Evolutionary conservation across 2,888 invertebrate species (phyloP), one percentile per base, ranked within the genome.

Genomic region (Griposia aprilina): DNA sequence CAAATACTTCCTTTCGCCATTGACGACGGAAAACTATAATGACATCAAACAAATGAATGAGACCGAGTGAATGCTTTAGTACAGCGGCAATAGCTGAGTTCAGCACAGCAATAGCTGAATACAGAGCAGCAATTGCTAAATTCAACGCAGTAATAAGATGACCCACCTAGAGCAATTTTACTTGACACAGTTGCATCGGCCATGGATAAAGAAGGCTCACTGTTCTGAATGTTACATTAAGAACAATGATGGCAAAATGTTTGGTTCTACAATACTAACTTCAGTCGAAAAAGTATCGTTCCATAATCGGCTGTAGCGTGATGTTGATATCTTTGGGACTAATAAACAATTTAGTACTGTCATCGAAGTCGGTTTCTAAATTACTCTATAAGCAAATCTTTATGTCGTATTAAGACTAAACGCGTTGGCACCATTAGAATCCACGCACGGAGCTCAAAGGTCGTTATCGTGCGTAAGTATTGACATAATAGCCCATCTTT

Each of bases 401-500:
- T 59, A 59, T 62, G 60, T 26, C 65, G 65, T 75, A 72, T 76
- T 55, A 69, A 67, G 75, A 52, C 57, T 74, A 68, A 74, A 36
- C 15, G 57, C 62, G 45, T 73, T 77, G 84, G 74, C 81, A 80
- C 82, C 82, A 78, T 74, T 85, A 78, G 75, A 81, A 82, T 74
- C 74, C 76, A 86, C 75, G 88, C 70, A 80, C 79, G 74, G 57
- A 82, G 76, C 59, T 75, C 81, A 78, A 81, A 81, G 81, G 86
- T 76, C 76, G 41, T 59, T 68, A 55, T 83, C 87, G 84, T 84
- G 84, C 86, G 86, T 84, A 82, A 67, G 79, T 86, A 80, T 83
- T 86, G 84, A 84, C 80, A 84, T 79, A 86, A 84, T 72, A 74
- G 84, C 75, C 83, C 86, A 86, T 86, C 86, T 84, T 67, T 84